Evolutionary conservation across 2,797 vertebrate genomes (phyloP), one percentile per base, ranked within the genome.

Genomic region (Euphonia xanthogaster): DNA sequence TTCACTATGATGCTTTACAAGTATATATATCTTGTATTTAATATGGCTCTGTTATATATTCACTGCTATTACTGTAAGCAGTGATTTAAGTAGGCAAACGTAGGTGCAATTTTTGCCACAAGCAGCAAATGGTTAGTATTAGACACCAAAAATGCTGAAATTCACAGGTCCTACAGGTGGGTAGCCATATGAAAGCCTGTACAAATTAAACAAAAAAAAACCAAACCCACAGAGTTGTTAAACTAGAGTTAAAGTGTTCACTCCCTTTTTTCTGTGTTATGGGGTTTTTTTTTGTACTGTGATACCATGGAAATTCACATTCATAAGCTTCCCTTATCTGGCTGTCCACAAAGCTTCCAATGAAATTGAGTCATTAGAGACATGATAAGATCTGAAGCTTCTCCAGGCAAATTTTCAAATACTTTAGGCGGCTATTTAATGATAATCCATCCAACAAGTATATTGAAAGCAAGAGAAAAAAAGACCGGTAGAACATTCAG

Each of bases 181-280:
- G 5, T 3, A 51, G 14, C 20, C 12, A 61, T 30, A 57, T 35
- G 15, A 42, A 92, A 70, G 1, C 28, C 15, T 54, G 12, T 4
- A 10, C 20, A 62, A 66, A 51, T 18, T 7, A 51, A 72, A 15
- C 5, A 37, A 58, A 25, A 37, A 51, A 70, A 18, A 3, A 47
- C 16, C 54, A 28, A 9, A 0, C 21, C 10, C 7, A 27, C 2
- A 7, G 17, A 39, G 5, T 5, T 53, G 10, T n/a, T 75, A 19
- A 74, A n/a, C 20, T 25, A 13, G 33, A 61, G 4, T 2, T 24
- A 13, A 48, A 66, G 2, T 1, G 2, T 37, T 47, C 28, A 33
- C 12, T 65, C 13, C 2, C 6, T 0, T 18, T 75, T 75, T 55
- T 35, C 21, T 48, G 0, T 19, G 5, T 25, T 65, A 11, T 0